phyloP scores from a whole-genome alignment of 2,797 vertebrate species.

The Enteromius afrohamiltoni region DNA sequence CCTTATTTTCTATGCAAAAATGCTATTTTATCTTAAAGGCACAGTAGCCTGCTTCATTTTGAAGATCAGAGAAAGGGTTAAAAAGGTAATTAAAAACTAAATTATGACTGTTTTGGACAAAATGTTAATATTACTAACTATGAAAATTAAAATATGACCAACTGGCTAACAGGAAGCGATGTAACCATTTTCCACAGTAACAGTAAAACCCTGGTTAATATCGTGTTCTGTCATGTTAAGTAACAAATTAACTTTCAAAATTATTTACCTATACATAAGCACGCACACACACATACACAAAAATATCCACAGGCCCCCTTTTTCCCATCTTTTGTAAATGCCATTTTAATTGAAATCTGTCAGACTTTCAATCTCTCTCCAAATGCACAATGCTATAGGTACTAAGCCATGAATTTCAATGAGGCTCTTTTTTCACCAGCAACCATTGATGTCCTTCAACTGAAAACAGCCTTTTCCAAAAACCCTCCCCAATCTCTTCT shows the following conservation, averaged over 20 bases:
- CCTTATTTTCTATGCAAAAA: neutral
- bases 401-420: slow-evolving; percentile 88
- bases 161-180: neutral
- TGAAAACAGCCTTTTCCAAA: slow-evolving; percentile 69
- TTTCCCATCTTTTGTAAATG: slow-evolving; percentile 75
- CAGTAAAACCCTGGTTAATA: neutral
- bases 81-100: neutral
- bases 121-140: neutral
- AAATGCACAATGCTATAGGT: slow-evolving; percentile 76
- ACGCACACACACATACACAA: neutral
- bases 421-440: slow-evolving; percentile 75
- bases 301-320: slow-evolving; percentile 38
- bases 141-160: neutral
- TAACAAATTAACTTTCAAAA: slow-evolving; percentile 9
- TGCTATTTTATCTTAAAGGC: neutral
- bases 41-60: neutral
- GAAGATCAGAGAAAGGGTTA: neutral
- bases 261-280: neutral
- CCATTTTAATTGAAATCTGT: slow-evolving; percentile 85
- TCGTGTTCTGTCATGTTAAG: neutral
- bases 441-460: slow-evolving; percentile 74
- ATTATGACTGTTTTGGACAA: neutral
- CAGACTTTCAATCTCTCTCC: slow-evolving; percentile 65
- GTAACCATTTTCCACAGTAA: neutral
- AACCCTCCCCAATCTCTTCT: slow-evolving; percentile 74